Conservation (phyloP, 2,113 vertebrate genomes). For the Pseudopodoces humilis region DNA sequence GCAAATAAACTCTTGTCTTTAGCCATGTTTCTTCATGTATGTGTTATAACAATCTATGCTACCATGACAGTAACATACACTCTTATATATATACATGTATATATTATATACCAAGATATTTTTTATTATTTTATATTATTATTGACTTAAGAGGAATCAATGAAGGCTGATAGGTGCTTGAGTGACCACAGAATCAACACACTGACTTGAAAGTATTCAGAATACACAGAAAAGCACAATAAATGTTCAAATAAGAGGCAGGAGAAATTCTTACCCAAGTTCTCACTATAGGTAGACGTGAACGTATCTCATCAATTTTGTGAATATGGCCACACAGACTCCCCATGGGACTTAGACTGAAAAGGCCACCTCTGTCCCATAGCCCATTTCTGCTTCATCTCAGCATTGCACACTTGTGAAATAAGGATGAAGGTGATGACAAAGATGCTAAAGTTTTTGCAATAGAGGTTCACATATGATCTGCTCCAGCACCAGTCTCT, state of each 20-base stretch:
- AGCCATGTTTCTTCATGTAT: background rate
- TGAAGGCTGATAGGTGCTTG: background rate
- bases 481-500: background rate
- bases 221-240: background rate
- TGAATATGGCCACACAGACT: fast-evolving
- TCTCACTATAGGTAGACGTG: background rate
- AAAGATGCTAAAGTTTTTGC: background rate
- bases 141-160: background rate
- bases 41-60: background rate
- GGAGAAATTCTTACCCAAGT: background rate
- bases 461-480: background rate
- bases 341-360: background rate
- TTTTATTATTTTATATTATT: too few relatives aligned
- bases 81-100: background rate
- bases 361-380: background rate
- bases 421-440: background rate
- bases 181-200: background rate
- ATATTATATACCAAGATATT: background rate
- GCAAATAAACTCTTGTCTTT: background rate
- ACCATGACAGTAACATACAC: background rate
- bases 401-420: background rate
- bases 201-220: background rate
- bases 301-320: background rate
- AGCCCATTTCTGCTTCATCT: background rate
- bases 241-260: background rate